These are phyloP conservation scores for Poeciliopsis prolifica DNA, from an alignment of 2,113 vertebrate species.

Conservation along the genomic window DNA sequence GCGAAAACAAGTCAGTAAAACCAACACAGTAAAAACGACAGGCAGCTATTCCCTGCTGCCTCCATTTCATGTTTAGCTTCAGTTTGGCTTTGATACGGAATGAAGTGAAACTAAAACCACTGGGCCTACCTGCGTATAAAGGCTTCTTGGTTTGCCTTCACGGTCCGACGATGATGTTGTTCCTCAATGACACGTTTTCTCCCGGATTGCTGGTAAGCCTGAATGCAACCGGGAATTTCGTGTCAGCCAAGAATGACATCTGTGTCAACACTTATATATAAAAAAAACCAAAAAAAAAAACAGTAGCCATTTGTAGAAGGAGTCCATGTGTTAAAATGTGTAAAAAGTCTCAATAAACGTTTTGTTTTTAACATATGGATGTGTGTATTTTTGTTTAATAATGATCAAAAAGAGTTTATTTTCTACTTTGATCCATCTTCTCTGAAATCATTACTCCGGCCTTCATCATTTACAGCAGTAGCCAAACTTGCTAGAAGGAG, in stretches of 20 bases:
- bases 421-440: not conserved
- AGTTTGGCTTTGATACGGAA: too few species aligned
- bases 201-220: constrained; percentile 88
- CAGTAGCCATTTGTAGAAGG: not conserved
- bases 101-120: constrained; percentile 34
- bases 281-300: too few species aligned
- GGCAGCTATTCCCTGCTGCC: too few species aligned
- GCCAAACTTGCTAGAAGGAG: too few species aligned
- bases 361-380: not conserved
- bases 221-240: constrained; percentile 94
- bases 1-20: not conserved
- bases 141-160: not conserved
- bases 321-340: not conserved
- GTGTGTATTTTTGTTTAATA: not conserved
- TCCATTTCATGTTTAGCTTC: not conserved
- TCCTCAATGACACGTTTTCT: constrained; percentile 99
- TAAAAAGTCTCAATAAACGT: constrained; percentile 25
- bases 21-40: not conserved
- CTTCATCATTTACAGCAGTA: not conserved
- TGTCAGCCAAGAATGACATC: constrained; percentile 93
- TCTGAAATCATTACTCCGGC: not conserved
- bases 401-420: not conserved
- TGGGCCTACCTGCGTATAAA: not conserved
- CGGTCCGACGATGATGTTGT: constrained; percentile 70
- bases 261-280: not conserved